Base-by-base conservation (phyloP, 2,113 vertebrate genomes). In the Pleuronectes platessa region DNA sequence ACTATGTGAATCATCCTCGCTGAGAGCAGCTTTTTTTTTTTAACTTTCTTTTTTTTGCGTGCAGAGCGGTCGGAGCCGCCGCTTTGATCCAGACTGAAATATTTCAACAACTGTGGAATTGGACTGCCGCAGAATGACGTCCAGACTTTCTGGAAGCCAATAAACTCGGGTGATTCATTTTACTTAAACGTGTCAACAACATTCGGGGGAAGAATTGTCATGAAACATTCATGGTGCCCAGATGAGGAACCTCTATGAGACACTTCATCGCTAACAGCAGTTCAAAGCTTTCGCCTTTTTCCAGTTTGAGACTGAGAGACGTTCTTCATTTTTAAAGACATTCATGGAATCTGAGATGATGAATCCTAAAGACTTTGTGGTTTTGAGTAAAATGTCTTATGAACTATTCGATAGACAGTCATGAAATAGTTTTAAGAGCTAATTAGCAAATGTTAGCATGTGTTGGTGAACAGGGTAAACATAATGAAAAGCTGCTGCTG, bases 21-120 rank as follows among this genome's bases (percentile, higher is more conserved):
- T 53, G 23, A 76, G 68, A 72, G 27, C 51, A 63, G 59, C 26
- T 68, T 73, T 31, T 73, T 54, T 18, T 70, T 45, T 17, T 74
- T 35, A n/a, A n/a, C n/a, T n/a, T n/a, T n/a, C n/a, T 18, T 70
- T 45, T 17, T 74, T 35, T 49, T 59, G 24, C 11, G 10, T 79
- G 27, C 51, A 6, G 0, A 1, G 21, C 11, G 4, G 40, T 68
- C 51, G 35, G 56, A n/a, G 42, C 49, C 12, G 23, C 8, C 56
- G 49, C n/a, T 61, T 73, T 56, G 4, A n/a, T 72, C 31, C n/a
- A 42, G 24, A 55, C 45, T 55, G 24, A 68, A 54, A 72, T 53
- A 59, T 65, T 27, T 51, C 18, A 59, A 23, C 54, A 71, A 55
- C 8, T 26, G 26, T 7, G 4, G 21, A 42, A 24, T 31, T 9